Conservation (phyloP, 1,140 invertebrate genomes). For the Plodia interpunctella region DNA sequence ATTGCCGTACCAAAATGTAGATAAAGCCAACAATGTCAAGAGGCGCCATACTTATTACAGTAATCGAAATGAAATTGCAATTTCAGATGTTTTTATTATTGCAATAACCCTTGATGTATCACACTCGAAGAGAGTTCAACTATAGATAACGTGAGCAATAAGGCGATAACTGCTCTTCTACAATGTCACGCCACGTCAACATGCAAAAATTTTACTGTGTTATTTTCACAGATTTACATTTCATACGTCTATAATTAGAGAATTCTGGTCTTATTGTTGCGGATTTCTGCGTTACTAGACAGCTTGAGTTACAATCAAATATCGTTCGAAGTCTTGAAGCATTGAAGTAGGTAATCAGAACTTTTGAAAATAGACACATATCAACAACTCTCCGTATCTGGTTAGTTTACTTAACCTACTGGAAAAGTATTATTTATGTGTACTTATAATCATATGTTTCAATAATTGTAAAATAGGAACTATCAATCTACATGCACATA, state of each 20-base stretch:
- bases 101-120: constrained; percentile 15
- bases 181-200: constrained; percentile 74
- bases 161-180: constrained; percentile 39
- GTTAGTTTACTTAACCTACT: no score
- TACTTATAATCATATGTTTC: not conserved
- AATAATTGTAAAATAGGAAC: not conserved
- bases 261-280: constrained; percentile 56
- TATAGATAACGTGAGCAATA: constrained; percentile 18
- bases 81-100: constrained; percentile 41
- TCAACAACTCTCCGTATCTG: not conserved
- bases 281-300: constrained; percentile 43
- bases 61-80: constrained; percentile 72
- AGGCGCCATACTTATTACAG: constrained; percentile 75
- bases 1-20: constrained; percentile 72
- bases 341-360: no score
- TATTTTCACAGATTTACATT: constrained; percentile 73
- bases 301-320: constrained; percentile 36
- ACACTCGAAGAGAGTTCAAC: constrained; percentile 27
- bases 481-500: no score
- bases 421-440: no score
- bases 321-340: constrained; percentile 8
- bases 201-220: constrained; percentile 69
- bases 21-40: constrained; percentile 69
- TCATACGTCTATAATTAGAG: constrained; percentile 72
- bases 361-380: not conserved